Base-by-base conservation (phyloP, 2,113 vertebrate species). In the Hiodon alosoides region DNA sequence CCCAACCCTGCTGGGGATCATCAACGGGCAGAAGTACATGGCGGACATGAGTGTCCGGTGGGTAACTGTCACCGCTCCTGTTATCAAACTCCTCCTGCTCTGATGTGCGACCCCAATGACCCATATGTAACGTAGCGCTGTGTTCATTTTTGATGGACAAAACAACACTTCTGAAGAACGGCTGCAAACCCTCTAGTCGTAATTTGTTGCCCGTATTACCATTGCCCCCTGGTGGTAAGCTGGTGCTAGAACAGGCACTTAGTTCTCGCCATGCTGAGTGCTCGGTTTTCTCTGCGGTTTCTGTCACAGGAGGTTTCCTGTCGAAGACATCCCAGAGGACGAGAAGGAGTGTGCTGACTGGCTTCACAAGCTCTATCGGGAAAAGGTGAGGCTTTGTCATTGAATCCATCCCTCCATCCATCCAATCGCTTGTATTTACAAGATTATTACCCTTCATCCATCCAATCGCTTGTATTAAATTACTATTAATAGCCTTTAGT, bases 351-450 rank as follows among this genome's bases (percentile, higher is more conserved):
- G 96, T 16, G 95, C 95, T 5, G 85, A 83, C 75, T 99, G 97
- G 97, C 94, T 99, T 79, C 96, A 99, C 81, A 97, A 93, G 80
- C 93, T 99, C 81, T 99, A 99, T 84, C 96, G 96, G 86, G 96
- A 99, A 82, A 99, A 99, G 93, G 97, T 98, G 84, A 85, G 72
- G 16, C 48, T 70, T 13, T 4, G 6, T 64, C 3, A 16, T 16
- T 7, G 13, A 2, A 16, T 16, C n/a, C 1, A 1, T 9, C 4
- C 58, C 7, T 59, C 58, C 8, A 0, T 57, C 55, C 16, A 6
- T 70, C 31, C 31, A 31, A 31, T 31, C 31, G 31, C 31, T 31
- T 31, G 31, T 31, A 31, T 31, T 31, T 31, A 31, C 0, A 31
- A 1, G 0, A 31, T 31, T 31, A 31, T 31, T 31, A 31, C 31